Evolutionary conservation across 2,797 vertebrate genomes (phyloP).

Genomic region (Pseudotriccus pelzelni): DNA sequence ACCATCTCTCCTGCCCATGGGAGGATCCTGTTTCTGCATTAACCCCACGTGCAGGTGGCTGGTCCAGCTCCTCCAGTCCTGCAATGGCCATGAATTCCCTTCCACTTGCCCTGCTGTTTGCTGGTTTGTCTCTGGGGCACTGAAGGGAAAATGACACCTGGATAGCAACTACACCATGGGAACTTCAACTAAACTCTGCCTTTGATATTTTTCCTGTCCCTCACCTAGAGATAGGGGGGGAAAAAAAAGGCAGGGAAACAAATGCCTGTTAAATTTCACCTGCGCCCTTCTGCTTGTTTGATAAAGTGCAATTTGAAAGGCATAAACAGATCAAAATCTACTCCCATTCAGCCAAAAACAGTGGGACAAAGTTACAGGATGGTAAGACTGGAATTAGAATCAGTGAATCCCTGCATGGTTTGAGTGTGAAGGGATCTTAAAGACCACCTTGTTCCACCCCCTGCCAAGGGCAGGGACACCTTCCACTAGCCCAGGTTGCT

Average conservation of each 20-base stretch:
- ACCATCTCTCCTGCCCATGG: background rate
- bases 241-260: background rate
- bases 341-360: background rate
- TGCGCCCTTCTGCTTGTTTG: background rate
- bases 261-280: background rate
- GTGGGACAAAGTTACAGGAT: background rate
- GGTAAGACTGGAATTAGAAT: background rate
- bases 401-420: background rate
- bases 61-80: background rate
- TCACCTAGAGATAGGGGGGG: background rate
- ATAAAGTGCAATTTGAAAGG: background rate
- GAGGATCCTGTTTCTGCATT: background rate
- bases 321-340: background rate
- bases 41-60: accelerated
- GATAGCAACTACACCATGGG: background rate
- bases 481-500: background rate
- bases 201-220: accelerated
- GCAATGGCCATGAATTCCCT: background rate
- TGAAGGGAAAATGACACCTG: accelerated
- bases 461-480: background rate
- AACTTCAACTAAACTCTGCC: background rate
- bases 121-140: background rate
- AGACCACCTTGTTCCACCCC: background rate
- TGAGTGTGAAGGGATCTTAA: background rate
- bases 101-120: background rate